A percentile compares a stretch with the other conserved stretches of the same genome.
These are phyloP conservation scores for Tetragonisca angustula DNA, from an alignment of 2,888 invertebrate species.

Conservation along the genomic window DNA sequence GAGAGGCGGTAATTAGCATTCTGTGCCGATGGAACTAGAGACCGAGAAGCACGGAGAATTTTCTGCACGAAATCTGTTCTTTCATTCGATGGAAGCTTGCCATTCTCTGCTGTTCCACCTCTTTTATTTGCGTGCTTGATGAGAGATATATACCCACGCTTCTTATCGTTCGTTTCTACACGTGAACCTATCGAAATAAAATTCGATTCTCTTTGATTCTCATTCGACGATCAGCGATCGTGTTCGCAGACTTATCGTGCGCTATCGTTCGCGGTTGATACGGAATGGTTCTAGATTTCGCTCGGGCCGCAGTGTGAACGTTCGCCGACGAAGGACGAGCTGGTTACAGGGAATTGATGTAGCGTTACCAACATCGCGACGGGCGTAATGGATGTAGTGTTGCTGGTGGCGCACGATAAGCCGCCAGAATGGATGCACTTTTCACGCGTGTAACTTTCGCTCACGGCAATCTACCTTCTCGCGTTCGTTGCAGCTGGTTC, in stretches of 20 bases:
- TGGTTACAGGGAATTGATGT: conserved; percentile 55
- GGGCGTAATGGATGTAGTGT: conserved; percentile 54
- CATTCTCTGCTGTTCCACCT: neutral
- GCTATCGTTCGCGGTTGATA: conserved; percentile 50
- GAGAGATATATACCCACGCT: neutral
- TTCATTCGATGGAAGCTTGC: neutral
- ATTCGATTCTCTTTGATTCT: neutral
- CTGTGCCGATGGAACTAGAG: neutral
- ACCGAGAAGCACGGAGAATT: no score
- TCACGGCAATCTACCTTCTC: conserved; percentile 41
- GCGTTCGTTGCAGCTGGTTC: conserved; percentile 34
- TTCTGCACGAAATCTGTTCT: neutral
- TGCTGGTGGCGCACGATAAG: conserved; percentile 57
- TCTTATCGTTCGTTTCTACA: neutral
- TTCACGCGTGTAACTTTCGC: conserved; percentile 56
- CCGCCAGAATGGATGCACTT: conserved; percentile 58
- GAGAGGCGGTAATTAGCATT: conserved; percentile 8
- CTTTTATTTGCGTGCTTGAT: neutral
- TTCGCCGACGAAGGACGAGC: conserved; percentile 42
- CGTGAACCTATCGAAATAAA: neutral
- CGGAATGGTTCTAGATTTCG: conserved; percentile 45
- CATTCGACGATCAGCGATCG: neutral
- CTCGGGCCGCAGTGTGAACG: conserved; percentile 21
- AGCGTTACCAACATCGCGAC: conserved; percentile 59
- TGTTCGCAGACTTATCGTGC: conserved; percentile 18